Evolutionary conservation across 2,888 invertebrate species (phyloP).

Genomic region (Listrodromus nycthemerus): DNA sequence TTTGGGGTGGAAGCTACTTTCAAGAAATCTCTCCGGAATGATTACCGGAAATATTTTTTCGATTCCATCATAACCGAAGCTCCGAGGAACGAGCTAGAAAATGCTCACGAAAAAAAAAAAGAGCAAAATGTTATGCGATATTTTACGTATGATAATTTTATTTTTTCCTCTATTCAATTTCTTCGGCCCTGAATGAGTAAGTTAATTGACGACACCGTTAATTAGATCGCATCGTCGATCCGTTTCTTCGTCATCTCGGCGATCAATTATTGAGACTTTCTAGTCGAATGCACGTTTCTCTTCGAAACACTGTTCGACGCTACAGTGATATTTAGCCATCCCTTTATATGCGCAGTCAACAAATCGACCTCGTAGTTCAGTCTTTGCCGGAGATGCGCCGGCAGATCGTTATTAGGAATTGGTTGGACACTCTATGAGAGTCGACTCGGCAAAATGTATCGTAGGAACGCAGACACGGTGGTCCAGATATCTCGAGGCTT

Average conservation of each 20-base stretch:
- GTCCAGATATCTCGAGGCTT: slow-evolving; percentile 37
- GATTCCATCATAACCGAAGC: not conserved
- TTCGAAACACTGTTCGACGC: not conserved
- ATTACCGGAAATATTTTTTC: too few relatives aligned
- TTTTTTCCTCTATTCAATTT: not conserved
- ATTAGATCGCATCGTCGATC: not conserved
- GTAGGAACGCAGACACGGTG: slow-evolving; percentile 4
- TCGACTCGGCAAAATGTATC: slow-evolving; percentile 18
- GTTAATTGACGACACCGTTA: not conserved
- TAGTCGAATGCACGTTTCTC: slow-evolving; percentile 5
- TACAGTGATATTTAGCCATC: not conserved
- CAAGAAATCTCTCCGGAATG: too few relatives aligned
- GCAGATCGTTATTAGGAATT: slow-evolving; percentile 44
- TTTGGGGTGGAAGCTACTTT: too few relatives aligned
- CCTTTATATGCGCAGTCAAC: slow-evolving; percentile 7
- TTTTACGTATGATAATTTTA: not conserved
- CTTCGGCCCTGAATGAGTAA: not conserved
- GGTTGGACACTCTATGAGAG: not conserved
- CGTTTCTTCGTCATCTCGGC: not conserved
- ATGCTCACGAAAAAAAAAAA: not conserved
- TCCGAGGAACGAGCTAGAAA: not conserved
- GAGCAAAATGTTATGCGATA: not conserved
- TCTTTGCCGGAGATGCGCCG: slow-evolving; percentile 4
- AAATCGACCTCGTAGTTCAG: slow-evolving; percentile 19
- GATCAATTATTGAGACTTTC: not conserved